These are phyloP conservation scores for Lanius ludovicianus DNA, from an alignment of 2,113 vertebrate genomes.

Conservation along the genomic window DNA sequence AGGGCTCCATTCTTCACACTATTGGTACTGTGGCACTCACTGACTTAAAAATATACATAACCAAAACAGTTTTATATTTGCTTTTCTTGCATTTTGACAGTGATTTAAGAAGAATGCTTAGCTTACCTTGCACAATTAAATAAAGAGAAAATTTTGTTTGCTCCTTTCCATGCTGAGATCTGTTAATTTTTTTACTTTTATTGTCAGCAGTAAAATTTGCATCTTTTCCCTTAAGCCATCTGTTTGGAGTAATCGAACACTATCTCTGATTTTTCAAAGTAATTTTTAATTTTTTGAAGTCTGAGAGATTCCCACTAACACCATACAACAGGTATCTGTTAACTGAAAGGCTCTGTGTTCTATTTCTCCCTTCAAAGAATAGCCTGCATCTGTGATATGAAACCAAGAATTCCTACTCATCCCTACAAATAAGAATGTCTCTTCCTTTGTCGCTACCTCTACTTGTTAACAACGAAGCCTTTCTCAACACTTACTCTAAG, in stretches of 20 bases:
- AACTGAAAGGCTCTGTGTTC: neutral
- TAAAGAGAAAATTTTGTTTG: neutral
- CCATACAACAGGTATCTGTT: neutral
- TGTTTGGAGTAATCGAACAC: neutral
- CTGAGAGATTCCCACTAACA: neutral
- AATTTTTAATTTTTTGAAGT: neutral
- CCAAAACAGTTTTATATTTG: neutral
- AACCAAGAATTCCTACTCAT: neutral
- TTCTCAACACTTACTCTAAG: neutral
- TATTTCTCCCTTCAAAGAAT: neutral
- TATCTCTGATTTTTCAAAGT: neutral
- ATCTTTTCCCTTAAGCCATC: neutral
- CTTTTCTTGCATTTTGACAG: neutral
- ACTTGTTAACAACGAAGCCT: neutral
- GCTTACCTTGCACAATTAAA: neutral
- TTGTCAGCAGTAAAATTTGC: neutral
- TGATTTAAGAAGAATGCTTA: neutral
- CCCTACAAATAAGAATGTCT: neutral
- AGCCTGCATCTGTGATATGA: neutral
- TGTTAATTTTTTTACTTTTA: neutral
- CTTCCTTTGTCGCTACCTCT: neutral
- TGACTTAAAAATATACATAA: neutral
- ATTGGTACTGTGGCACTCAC: neutral
- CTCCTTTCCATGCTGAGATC: neutral
- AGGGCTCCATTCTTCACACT: neutral